A percentile compares a stretch with the other conserved stretches of the same genome.
Conservation (phyloP, 2,888 invertebrate species). For the Mythimna lalbum region DNA sequence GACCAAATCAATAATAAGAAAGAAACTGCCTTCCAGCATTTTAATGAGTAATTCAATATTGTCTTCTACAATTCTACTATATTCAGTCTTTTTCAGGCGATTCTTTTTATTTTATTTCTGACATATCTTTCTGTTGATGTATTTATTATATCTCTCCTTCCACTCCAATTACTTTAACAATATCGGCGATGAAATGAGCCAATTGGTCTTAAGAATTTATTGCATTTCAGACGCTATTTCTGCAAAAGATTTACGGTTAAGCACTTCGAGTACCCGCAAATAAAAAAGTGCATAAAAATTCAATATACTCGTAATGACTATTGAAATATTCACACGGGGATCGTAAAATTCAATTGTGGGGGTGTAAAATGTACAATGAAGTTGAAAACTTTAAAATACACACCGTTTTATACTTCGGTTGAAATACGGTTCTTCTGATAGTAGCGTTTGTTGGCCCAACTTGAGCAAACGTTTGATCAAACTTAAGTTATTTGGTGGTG, state of each 20-base stretch:
- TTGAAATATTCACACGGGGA: slow-evolving; percentile 67
- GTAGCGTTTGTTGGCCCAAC: slow-evolving; percentile 55
- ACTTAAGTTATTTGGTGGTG: slow-evolving; percentile 24
- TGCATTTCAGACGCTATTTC: slow-evolving; percentile 47
- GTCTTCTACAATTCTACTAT: background rate
- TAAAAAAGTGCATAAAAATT: slow-evolving; percentile 71
- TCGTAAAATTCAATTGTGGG: slow-evolving; percentile 78
- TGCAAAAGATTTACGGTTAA: slow-evolving; percentile 60
- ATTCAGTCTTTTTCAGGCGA: background rate
- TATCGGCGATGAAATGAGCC: slow-evolving; percentile 49
- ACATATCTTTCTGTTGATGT: slow-evolving; percentile 34
- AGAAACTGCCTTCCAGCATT: background rate
- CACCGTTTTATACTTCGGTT: slow-evolving; percentile 65
- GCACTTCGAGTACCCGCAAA: slow-evolving; percentile 64
- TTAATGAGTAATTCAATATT: background rate
- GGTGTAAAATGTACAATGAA: slow-evolving; percentile 74
- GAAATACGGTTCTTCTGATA: slow-evolving; percentile 67
- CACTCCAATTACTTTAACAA: slow-evolving; percentile 46
- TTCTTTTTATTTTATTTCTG: slow-evolving; percentile 28
- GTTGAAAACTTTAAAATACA: slow-evolving; percentile 69
- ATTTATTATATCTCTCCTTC: slow-evolving; percentile 41
- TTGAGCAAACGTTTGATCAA: slow-evolving; percentile 60
- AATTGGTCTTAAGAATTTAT: slow-evolving; percentile 54
- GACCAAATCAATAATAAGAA: too few relatives aligned
- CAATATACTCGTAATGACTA: slow-evolving; percentile 65